phyloP scores from a whole-genome alignment of 2,888 invertebrate genomes.

The Standfussiana lucernea region DNA sequence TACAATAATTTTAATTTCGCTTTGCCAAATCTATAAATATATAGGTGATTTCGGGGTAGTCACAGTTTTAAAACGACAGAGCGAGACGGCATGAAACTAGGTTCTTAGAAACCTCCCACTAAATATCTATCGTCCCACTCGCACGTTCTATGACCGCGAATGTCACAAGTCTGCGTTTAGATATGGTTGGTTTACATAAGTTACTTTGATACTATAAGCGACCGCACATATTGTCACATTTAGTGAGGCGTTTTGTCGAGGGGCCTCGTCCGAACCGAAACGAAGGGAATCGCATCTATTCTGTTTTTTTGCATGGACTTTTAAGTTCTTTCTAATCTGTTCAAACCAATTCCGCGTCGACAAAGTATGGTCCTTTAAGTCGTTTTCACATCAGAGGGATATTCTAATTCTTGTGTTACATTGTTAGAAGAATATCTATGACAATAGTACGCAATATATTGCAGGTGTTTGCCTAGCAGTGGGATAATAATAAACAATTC shows the following conservation, averaged over 20 bases:
- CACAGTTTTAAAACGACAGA: neutral
- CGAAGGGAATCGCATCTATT: neutral
- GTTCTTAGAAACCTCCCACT: neutral
- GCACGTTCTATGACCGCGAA: neutral
- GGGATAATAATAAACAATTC: constrained; percentile 23
- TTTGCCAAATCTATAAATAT: neutral
- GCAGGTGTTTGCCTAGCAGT: constrained; percentile 18
- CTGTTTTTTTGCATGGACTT: neutral
- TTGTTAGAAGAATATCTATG: constrained; percentile 16
- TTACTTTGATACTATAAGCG: neutral
- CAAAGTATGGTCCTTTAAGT: neutral
- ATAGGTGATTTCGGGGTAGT: neutral
- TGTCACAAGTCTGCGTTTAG: neutral
- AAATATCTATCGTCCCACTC: neutral
- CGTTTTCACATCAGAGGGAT: neutral
- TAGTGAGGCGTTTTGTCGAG: neutral
- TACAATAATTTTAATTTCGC: constrained; percentile 2
- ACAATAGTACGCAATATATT: constrained; percentile 23
- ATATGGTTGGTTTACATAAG: neutral
- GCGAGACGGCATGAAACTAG: neutral
- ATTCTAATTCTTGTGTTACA: neutral
- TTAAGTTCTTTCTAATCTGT: neutral
- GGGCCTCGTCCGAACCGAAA: neutral
- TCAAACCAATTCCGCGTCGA: neutral
- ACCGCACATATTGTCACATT: neutral